Percentiles rank a stretch among this genome's conserved stretches.
Evolutionary conservation across 1,140 invertebrate genomes (phyloP).

Genomic region (Atta colombica): DNA sequence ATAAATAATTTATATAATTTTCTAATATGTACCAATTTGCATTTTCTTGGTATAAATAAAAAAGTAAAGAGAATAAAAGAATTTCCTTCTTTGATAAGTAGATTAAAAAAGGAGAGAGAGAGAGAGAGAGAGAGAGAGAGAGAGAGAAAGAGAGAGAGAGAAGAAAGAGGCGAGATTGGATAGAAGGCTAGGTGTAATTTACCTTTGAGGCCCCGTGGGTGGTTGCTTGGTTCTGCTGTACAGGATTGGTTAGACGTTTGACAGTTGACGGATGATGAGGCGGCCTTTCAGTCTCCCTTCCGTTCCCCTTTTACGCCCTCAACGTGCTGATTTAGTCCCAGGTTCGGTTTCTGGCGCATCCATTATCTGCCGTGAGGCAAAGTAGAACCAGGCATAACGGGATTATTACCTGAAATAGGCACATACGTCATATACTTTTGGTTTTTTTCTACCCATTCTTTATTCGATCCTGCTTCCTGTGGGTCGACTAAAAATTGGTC

Average conservation of each 20-base stretch:
- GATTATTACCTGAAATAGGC: constrained; percentile 81
- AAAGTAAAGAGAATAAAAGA: constrained; percentile 18
- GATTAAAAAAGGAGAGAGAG: not conserved
- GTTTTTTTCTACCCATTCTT: constrained; percentile 12
- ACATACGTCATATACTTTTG: constrained; percentile 65
- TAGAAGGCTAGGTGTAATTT: constrained; percentile 75
- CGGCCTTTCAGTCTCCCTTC: constrained; percentile 80
- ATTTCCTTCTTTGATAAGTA: constrained; percentile 27
- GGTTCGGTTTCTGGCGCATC: constrained; percentile 69
- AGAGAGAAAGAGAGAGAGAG: not conserved
- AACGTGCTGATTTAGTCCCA: constrained; percentile 63
- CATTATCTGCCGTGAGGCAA: constrained; percentile 78
- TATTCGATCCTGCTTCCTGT: constrained; percentile 27
- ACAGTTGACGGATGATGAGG: constrained; percentile 86
- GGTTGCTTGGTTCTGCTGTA: constrained; percentile 78
- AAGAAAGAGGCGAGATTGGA: constrained; percentile 45
- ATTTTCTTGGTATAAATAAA: not conserved
- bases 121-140: not conserved
- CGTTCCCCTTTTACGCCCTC: constrained; percentile 74
- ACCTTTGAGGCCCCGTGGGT: constrained; percentile 81
- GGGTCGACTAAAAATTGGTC: constrained; percentile 14
- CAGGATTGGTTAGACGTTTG: constrained; percentile 85
- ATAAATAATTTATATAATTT: not conserved
- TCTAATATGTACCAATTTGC: not conserved
- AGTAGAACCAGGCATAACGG: constrained; percentile 76